Percentiles rank a stretch among this genome's conserved stretches.
Conservation (phyloP, 2,113 vertebrate species). For the Cyphomyrus discorhynchus region DNA sequence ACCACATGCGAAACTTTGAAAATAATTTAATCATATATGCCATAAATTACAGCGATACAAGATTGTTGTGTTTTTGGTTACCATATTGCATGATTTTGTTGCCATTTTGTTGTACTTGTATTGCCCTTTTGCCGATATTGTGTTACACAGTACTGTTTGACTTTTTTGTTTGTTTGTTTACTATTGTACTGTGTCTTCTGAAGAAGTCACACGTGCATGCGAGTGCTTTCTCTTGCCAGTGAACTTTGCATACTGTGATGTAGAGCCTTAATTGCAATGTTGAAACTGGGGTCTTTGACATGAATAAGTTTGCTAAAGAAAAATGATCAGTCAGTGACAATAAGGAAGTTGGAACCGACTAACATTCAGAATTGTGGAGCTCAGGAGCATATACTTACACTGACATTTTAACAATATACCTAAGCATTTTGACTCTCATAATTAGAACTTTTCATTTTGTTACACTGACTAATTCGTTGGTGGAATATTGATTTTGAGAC, state of each 20-base stretch:
- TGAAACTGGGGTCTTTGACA: not conserved
- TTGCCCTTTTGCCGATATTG: not conserved
- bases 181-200: not conserved
- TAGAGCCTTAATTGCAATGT: no score
- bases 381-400: not conserved
- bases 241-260: no score
- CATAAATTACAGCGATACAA: not conserved
- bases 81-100: not conserved
- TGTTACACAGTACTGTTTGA: not conserved
- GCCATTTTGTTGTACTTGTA: not conserved
- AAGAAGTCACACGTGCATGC: no score
- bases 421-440: not conserved
- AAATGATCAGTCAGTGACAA: not conserved
- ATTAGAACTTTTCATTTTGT: not conserved
- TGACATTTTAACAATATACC: not conserved
- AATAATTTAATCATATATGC: not conserved
- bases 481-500: not conserved
- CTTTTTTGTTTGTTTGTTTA: not conserved
- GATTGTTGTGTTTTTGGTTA: no score
- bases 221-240: no score
- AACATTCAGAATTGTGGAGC: not conserved
- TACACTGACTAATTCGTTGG: not conserved
- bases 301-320: not conserved
- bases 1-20: no score
- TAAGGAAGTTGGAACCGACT: not conserved